A percentile compares a stretch with the other conserved stretches of the same genome.
Evolutionary conservation across 2,797 vertebrate species (phyloP).

Genomic region (Rhincodon typus): DNA sequence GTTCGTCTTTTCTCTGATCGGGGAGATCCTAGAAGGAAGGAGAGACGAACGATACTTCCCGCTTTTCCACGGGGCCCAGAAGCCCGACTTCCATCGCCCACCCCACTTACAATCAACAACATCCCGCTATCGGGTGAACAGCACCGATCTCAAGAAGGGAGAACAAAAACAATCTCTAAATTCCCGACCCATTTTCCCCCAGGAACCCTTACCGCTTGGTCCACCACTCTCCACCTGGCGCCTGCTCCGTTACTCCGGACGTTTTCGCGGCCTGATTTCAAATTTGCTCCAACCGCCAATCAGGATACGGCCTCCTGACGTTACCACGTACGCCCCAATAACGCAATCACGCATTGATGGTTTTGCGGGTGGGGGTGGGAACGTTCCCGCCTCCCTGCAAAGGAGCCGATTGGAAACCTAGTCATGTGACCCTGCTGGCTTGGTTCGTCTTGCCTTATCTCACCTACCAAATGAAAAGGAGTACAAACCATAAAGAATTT

Average conservation of each 20-base stretch:
- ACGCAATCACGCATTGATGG: neutral
- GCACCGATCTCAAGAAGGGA: no score
- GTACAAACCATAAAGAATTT: neutral
- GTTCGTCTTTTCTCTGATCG: neutral
- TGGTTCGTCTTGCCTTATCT: no score
- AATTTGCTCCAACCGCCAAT: neutral
- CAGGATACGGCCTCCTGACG: neutral
- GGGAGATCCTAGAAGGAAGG: no score
- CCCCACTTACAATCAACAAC: no score
- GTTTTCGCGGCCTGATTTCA: neutral
- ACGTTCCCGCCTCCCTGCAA: neutral
- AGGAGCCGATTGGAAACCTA: neutral
- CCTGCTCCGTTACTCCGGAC: no score
- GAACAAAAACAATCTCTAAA: no score
- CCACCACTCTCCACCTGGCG: neutral
- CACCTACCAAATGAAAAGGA: neutral
- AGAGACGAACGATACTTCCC: neutral
- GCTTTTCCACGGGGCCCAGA: neutral
- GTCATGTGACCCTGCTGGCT: no score
- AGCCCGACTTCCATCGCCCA: neutral
- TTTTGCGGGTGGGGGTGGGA: no score
- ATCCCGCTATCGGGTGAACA: no score
- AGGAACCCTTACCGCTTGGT: neutral
- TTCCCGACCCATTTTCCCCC: neutral
- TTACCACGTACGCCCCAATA: neutral